Evolutionary conservation across 2,888 invertebrate genomes (phyloP).

Genomic region (Apotomis turbidana): DNA sequence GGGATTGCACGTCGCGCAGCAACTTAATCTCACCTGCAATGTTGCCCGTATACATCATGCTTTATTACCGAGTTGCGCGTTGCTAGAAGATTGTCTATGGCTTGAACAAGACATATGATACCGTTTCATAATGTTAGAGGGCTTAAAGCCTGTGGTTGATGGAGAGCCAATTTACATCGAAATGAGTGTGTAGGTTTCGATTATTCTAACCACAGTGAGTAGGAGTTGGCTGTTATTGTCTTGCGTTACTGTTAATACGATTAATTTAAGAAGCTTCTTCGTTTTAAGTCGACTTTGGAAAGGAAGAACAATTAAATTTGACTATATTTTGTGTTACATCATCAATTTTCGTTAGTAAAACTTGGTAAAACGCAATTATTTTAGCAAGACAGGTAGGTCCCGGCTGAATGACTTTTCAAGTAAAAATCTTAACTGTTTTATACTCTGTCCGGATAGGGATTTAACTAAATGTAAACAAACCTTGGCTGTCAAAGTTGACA

Average conservation of each 20-base stretch:
- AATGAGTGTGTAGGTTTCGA: conserved; percentile 5
- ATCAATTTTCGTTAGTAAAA: no score
- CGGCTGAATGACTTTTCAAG: no score
- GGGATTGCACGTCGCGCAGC: conserved; percentile 58
- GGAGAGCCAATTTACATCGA: conserved; percentile 12
- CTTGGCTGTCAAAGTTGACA: no score
- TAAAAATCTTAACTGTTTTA: no score
- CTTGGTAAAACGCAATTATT: no score
- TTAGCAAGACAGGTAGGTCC: no score
- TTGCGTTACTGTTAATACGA: not conserved
- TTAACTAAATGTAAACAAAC: no score
- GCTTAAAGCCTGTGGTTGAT: conserved; percentile 16
- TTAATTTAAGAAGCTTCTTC: not conserved
- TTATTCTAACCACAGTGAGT: conserved; percentile 8
- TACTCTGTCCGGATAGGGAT: no score
- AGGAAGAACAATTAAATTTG: no score
- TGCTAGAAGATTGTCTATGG: conserved; percentile 41
- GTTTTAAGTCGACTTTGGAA: not conserved
- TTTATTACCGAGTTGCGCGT: conserved; percentile 54
- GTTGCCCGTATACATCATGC: conserved; percentile 62
- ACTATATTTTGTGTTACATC: no score
- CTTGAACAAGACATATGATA: conserved; percentile 41
- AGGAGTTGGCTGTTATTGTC: conserved; percentile 5
- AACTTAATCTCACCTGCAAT: conserved; percentile 65
- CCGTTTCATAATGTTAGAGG: conserved; percentile 27